Evolutionary conservation across 2,888 invertebrate genomes (phyloP).

Genomic region (Hartigia nigra): DNA sequence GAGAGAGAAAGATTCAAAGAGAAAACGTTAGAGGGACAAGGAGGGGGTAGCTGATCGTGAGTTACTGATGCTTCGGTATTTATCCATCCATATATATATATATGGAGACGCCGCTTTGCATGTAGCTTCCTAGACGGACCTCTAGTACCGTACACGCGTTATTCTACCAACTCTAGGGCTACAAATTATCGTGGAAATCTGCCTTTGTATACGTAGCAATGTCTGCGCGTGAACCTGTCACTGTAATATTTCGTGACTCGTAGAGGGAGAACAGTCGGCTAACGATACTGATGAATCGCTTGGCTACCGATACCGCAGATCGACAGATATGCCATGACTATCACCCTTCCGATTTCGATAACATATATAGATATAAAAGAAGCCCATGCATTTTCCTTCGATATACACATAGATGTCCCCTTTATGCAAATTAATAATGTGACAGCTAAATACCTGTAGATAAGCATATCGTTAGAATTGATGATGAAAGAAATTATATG

Average conservation of each 20-base stretch:
- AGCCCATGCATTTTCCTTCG: background rate
- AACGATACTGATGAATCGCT: slow-evolving; percentile 52
- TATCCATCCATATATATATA: slow-evolving; percentile 50
- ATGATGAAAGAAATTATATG: background rate
- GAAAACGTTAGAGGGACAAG: slow-evolving; percentile 14
- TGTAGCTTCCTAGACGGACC: background rate
- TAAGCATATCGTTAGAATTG: background rate
- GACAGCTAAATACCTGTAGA: no score
- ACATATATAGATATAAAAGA: background rate
- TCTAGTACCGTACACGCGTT: slow-evolving; percentile 5
- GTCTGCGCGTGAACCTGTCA: slow-evolving; percentile 13
- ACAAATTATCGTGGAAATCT: slow-evolving; percentile 46
- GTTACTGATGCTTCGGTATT: slow-evolving; percentile 63
- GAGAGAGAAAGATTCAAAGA: slow-evolving; percentile 19
- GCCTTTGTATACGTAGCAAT: slow-evolving; percentile 32
- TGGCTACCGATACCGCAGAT: slow-evolving; percentile 54
- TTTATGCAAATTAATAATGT: no score
- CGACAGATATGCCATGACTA: slow-evolving; percentile 47
- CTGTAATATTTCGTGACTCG: slow-evolving; percentile 41
- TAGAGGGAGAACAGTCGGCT: slow-evolving; percentile 21
- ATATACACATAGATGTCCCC: no score
- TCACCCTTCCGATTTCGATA: slow-evolving; percentile 18
- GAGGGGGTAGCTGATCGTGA: slow-evolving; percentile 53
- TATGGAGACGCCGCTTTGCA: background rate
- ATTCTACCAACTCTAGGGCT: slow-evolving; percentile 1